Conservation (phyloP, 2,113 vertebrate genomes). For the Nipponia nippon region DNA sequence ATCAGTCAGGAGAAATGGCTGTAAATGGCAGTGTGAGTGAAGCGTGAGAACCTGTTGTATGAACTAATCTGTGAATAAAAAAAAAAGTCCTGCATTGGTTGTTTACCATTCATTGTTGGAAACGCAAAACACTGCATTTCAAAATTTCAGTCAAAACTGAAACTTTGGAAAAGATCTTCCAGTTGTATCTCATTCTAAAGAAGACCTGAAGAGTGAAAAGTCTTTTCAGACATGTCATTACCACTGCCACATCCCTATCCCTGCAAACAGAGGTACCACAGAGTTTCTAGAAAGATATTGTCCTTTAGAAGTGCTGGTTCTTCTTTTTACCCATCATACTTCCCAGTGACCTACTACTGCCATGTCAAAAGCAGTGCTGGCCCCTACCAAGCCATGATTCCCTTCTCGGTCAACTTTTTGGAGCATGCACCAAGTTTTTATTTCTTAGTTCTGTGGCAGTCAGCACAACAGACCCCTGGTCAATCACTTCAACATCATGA, state of each 20-base stretch:
- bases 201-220: neutral
- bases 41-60: neutral
- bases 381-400: neutral
- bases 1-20: neutral
- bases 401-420: neutral
- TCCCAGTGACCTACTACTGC: neutral
- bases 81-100: neutral
- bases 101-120: neutral
- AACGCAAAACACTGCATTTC: rapidly evolving
- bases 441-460: neutral
- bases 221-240: neutral
- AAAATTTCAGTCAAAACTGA: neutral
- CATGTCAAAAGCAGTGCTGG: neutral
- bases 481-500: neutral
- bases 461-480: neutral
- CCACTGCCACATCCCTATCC: neutral
- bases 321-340: neutral
- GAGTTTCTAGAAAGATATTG: neutral
- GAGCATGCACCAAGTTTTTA: neutral
- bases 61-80: neutral
- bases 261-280: neutral
- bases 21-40: neutral
- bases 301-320: neutral
- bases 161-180: neutral
- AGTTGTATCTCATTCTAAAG: neutral